These are phyloP conservation scores for Halictus ligatus DNA, from an alignment of 2,888 invertebrate genomes.

Conservation along the genomic window DNA sequence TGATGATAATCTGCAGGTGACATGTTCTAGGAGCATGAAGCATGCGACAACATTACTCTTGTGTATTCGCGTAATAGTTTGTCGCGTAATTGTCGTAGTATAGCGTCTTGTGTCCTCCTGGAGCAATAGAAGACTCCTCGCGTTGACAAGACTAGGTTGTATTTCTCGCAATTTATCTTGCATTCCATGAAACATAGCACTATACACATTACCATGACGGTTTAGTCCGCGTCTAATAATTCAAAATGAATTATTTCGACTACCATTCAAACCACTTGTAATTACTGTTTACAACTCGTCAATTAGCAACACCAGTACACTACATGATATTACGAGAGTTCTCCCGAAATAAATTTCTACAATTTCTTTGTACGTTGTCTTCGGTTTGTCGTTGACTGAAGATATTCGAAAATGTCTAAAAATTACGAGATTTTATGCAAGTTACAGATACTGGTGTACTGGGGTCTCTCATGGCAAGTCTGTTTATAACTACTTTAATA, in stretches of 20 bases:
- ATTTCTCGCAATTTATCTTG: not conserved
- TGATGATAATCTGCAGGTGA: not conserved
- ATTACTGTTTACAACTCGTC: too few relatives aligned
- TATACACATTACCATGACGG: not conserved
- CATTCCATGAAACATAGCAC: not conserved
- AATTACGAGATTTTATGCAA: too few relatives aligned
- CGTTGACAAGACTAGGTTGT: not conserved
- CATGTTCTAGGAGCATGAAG: not conserved
- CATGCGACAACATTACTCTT: not conserved
- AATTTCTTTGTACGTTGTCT: too few relatives aligned
- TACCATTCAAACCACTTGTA: too few relatives aligned
- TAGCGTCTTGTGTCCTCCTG: constrained; percentile 1
- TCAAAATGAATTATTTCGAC: not conserved
- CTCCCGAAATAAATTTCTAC: too few relatives aligned
- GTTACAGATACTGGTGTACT: too few relatives aligned
- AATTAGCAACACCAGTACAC: too few relatives aligned
- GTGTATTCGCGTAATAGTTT: not conserved
- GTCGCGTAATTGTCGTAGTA: not conserved
- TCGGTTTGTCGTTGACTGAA: too few relatives aligned
- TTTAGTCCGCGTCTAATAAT: not conserved
- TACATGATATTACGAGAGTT: too few relatives aligned
- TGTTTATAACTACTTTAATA: too few relatives aligned
- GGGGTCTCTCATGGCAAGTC: too few relatives aligned
- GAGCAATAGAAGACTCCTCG: constrained; percentile 2
- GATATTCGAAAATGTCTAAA: too few relatives aligned